Percentiles rank a stretch among this genome's conserved stretches.
Evolutionary conservation across 2,888 invertebrate genomes (phyloP).

Genomic region (Cenopis cana): DNA sequence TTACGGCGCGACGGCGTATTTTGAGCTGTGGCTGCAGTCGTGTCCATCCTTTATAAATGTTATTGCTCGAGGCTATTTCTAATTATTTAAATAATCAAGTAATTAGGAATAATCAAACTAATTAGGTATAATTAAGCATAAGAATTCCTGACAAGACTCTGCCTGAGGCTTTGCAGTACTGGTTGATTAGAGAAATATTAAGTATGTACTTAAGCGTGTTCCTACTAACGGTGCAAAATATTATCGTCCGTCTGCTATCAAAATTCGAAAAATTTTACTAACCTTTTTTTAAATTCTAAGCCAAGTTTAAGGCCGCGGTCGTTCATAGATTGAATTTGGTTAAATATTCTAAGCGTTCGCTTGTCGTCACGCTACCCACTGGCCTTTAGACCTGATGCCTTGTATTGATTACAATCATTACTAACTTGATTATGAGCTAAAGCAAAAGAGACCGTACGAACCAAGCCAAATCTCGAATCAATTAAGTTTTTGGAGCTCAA

Average conservation of each 20-base stretch:
- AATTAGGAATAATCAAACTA: neutral
- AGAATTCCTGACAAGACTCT: neutral
- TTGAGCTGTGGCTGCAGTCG: too few relatives aligned
- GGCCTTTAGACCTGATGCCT: too few relatives aligned
- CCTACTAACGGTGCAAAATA: neutral
- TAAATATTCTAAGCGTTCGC: too few relatives aligned
- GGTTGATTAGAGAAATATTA: too few relatives aligned
- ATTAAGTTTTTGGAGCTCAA: neutral
- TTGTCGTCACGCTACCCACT: too few relatives aligned
- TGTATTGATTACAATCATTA: neutral
- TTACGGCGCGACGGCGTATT: too few relatives aligned
- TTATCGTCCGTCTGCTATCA: neutral
- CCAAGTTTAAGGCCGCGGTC: too few relatives aligned
- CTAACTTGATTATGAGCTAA: neutral
- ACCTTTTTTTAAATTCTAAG: too few relatives aligned
- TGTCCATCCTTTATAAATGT: neutral
- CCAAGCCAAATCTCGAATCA: neutral
- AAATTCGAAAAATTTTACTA: neutral
- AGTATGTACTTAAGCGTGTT: too few relatives aligned
- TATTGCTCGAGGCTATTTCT: neutral
- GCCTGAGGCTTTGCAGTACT: neutral
- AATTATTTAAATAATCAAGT: neutral
- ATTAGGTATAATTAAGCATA: neutral
- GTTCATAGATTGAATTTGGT: too few relatives aligned
- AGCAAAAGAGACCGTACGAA: neutral